Evolutionary conservation across 2,888 invertebrate species (phyloP), one percentile per base, ranked within the genome.

Genomic region (Eupithecia vulgata): DNA sequence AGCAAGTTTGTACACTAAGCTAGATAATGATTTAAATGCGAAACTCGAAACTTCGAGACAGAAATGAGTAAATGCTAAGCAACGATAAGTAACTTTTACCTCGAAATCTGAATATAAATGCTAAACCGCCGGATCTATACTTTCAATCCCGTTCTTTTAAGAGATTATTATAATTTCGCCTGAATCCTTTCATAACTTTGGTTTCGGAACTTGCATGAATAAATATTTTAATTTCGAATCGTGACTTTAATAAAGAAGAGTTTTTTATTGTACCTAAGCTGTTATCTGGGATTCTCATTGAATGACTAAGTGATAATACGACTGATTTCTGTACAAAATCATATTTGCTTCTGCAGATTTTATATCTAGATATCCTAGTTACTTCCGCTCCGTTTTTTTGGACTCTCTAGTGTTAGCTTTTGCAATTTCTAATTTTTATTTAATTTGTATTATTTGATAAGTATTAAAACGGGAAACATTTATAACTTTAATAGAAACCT

Each of bases 81-180:
- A 86, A 84, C 83, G 88, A 88, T 90, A 90, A 92, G 90, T 90
- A 90, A 91, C 90, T 92, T 90, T 86, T 87, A 88, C 87, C 88
- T 88, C 86, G 79, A 86, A 89, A 88, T 89, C 88, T 87, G 91
- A 92, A 92, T 93, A 91, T 91, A 92, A 93, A 93, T 92, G 91
- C 88, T 89, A 93, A 93, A 81, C 87, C 82, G 84, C 81, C 89
- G 90, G 89, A 93, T 91, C 92, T 90, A 90, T 90, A 91, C 90
- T 91, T 91, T 88, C 90, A 90, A 91, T 91, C 87, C 88, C 85
- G 87, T 89, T 88, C 90, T 90, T 91, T 89, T 86, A 85, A 87
- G 84, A 88, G 92, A 92, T 92, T 93, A 93, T 93, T 91, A 91
- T 92, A 93, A 93, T 92, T 91, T 89, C 81, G 83, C 84, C 85